These are phyloP conservation scores for Philopedon plagiatum DNA, from an alignment of 2,888 invertebrate genomes.

Conservation along the genomic window DNA sequence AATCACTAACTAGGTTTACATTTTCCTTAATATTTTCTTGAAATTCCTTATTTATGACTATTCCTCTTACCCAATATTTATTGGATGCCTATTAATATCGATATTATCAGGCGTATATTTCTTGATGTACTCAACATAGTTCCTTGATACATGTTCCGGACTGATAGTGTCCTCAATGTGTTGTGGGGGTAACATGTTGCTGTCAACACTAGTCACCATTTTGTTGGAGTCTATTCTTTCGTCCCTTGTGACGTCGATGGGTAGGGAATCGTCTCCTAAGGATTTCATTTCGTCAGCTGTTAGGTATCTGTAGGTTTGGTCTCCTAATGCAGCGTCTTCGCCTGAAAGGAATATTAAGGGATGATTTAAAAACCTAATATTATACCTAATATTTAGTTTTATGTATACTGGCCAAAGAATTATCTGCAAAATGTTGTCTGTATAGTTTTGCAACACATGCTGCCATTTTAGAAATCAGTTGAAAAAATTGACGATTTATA, in stretches of 20 bases:
- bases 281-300: constrained; percentile 97
- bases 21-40: too few relatives aligned
- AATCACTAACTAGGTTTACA: too few relatives aligned
- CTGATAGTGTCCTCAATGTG: constrained; percentile 76
- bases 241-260: constrained; percentile 93
- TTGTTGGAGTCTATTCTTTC: constrained; percentile 84
- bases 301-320: constrained; percentile 92
- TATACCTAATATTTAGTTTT: too few relatives aligned
- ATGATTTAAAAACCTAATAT: too few relatives aligned
- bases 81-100: constrained; percentile 74
- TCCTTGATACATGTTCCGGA: constrained; percentile 74
- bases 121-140: constrained; percentile 69
- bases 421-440: too few relatives aligned
- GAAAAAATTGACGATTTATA: not conserved
- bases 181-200: constrained; percentile 70
- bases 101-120: constrained; percentile 74
- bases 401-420: too few relatives aligned
- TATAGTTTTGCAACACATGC: too few relatives aligned
- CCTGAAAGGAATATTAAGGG: constrained; percentile 78
- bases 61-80: constrained; percentile 75
- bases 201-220: constrained; percentile 71
- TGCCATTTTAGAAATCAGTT: too few relatives aligned
- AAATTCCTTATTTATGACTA: not conserved
- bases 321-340: constrained; percentile 92
- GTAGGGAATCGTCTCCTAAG: constrained; percentile 92